Conservation (phyloP, 2,888 invertebrate genomes). For the Muscina levida region DNA sequence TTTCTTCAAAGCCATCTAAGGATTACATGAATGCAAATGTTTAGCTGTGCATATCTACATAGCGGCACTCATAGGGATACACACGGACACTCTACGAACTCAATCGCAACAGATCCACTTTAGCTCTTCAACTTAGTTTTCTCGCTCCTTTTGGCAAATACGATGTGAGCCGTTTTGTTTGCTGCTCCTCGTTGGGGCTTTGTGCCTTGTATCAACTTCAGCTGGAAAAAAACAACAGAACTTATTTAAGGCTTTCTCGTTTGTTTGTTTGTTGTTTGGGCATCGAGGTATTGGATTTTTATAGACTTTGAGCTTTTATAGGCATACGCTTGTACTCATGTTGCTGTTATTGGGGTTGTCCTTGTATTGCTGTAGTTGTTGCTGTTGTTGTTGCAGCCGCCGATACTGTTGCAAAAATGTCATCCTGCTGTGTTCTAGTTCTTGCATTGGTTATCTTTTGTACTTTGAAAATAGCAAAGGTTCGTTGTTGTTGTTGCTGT, state of each 20-base stretch:
- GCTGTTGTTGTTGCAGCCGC: background rate
- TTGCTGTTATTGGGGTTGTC: background rate
- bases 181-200: background rate
- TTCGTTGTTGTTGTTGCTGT: slow-evolving; percentile 57
- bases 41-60: slow-evolving; percentile 7
- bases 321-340: slow-evolving; percentile 50
- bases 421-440: slow-evolving; percentile 77
- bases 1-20: slow-evolving; percentile 42
- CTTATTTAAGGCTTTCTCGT: slow-evolving; percentile 11
- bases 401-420: slow-evolving; percentile 67
- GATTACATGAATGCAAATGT: slow-evolving; percentile 41
- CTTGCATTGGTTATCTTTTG: slow-evolving; percentile 64
- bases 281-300: slow-evolving; percentile 33
- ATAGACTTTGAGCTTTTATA: slow-evolving; percentile 60
- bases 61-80: background rate
- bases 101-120: background rate
- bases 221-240: background rate
- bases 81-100: background rate
- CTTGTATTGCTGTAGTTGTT: slow-evolving; percentile 9
- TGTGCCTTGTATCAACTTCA: no score
- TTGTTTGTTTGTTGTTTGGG: slow-evolving; percentile 5
- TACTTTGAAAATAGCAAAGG: slow-evolving; percentile 25
- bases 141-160: slow-evolving; percentile 45
- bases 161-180: slow-evolving; percentile 17
- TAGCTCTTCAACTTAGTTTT: slow-evolving; percentile 13